Evolutionary conservation across 2,888 invertebrate genomes (phyloP).

Genomic region (Drosophila prostipennis): DNA sequence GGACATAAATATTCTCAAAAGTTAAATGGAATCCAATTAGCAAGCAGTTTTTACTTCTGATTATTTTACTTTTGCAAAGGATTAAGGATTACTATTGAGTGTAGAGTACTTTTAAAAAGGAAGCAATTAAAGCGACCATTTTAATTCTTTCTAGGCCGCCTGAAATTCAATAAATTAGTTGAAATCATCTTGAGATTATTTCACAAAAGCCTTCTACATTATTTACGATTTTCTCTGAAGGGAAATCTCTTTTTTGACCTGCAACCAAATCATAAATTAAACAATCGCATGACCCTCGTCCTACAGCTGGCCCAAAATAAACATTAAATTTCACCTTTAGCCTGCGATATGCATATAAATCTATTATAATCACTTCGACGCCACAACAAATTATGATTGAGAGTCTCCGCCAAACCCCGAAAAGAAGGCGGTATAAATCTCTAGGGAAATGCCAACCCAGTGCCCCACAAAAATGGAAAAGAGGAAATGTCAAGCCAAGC

Average conservation of each 20-base stretch:
- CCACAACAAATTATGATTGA: slow-evolving; percentile 79
- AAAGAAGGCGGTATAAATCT: slow-evolving; percentile 40
- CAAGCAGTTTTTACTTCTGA: neutral
- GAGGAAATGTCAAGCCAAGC: slow-evolving; percentile 54
- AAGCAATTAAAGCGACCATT: neutral
- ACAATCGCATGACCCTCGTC: slow-evolving; percentile 26
- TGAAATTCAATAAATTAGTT: slow-evolving; percentile 10
- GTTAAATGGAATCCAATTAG: slow-evolving; percentile 9
- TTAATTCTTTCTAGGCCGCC: no score
- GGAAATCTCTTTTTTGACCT: slow-evolving; percentile 5
- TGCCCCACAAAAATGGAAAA: neutral
- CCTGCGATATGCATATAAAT: slow-evolving; percentile 70
- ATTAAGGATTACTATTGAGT: neutral
- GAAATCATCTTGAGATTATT: slow-evolving; percentile 3
- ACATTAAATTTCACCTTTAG: slow-evolving; percentile 64
- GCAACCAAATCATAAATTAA: slow-evolving; percentile 29
- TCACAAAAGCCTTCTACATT: neutral
- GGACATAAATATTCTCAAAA: slow-evolving; percentile 8
- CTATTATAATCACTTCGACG: slow-evolving; percentile 79
- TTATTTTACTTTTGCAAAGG: neutral
- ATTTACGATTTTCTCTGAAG: slow-evolving; percentile 13
- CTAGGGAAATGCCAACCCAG: slow-evolving; percentile 24
- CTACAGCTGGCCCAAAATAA: slow-evolving; percentile 14
- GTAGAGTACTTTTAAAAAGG: no score
- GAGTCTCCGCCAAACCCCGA: slow-evolving; percentile 59